Percentiles rank a stretch among this genome's conserved stretches.
These are phyloP conservation scores for Nesogale talazaci DNA, from an alignment of 2,113 vertebrate species.

Conservation along the genomic window DNA sequence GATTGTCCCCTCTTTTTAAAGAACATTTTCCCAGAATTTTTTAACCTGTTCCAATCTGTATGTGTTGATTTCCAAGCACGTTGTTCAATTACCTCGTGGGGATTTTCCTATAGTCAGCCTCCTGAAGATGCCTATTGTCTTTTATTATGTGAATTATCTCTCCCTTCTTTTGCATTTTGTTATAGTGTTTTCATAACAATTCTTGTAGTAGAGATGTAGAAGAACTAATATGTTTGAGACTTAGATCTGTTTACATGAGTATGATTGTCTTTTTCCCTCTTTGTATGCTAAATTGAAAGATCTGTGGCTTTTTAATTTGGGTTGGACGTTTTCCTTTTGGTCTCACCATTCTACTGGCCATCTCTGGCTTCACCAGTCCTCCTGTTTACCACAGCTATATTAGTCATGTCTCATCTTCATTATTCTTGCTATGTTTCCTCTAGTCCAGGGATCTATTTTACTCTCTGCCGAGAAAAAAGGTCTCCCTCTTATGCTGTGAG, in stretches of 20 bases:
- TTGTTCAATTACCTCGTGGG: background rate
- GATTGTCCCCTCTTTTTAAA: background rate
- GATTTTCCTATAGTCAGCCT: background rate
- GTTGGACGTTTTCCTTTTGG: background rate
- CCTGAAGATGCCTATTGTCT: background rate
- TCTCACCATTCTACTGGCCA: background rate
- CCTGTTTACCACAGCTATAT: background rate
- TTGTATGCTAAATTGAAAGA: background rate
- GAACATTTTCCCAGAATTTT: background rate
- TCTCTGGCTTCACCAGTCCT: background rate
- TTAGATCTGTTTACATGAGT: background rate
- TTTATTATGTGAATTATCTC: background rate
- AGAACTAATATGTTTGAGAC: background rate
- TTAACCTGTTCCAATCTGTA: background rate
- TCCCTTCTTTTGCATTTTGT: background rate
- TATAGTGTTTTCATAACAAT: background rate
- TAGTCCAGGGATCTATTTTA: background rate
- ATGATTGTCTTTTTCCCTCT: background rate
- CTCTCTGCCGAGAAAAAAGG: background rate
- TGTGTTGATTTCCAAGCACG: background rate
- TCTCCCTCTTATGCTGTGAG: background rate
- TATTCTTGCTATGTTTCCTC: background rate
- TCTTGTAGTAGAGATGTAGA: background rate
- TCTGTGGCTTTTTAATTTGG: conserved; percentile 1
- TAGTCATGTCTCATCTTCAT: background rate